Evolutionary conservation across 2,113 vertebrate genomes (phyloP).

Genomic region (Lasiurus cinereus): DNA sequence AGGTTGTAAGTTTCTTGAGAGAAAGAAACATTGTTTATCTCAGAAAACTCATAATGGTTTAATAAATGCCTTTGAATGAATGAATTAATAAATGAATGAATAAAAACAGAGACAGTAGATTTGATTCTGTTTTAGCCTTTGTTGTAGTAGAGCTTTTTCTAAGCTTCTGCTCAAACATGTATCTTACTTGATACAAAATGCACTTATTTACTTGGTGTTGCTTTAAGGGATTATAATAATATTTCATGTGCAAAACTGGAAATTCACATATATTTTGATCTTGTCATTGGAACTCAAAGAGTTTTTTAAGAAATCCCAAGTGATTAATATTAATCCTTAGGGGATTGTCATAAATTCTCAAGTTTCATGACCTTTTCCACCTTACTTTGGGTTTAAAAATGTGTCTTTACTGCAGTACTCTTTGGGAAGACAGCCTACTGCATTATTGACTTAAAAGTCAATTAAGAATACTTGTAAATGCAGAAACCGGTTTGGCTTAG

Average conservation of each 20-base stretch:
- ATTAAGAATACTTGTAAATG: background rate
- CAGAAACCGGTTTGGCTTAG: too few relatives aligned
- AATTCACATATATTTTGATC: conserved; percentile 38
- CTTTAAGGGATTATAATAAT: conserved; percentile 48
- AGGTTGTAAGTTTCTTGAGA: background rate
- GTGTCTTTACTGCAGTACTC: background rate
- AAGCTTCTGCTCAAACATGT: background rate
- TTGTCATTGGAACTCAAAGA: conserved; percentile 23
- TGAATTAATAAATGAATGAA: background rate
- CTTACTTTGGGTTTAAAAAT: conserved; percentile 43
- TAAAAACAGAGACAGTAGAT: background rate
- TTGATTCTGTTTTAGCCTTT: conserved; percentile 54
- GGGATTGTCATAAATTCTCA: conserved; percentile 47
- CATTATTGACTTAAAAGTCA: conserved; percentile 38
- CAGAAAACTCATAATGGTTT: background rate
- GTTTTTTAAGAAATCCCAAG: conserved; percentile 42
- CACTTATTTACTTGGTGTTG: background rate
- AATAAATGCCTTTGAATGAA: conserved; percentile 1
- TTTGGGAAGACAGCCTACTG: background rate
- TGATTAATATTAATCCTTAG: background rate
- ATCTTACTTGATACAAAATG: conserved; percentile 55
- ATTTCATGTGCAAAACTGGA: background rate
- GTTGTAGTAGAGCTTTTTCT: background rate
- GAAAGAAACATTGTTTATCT: background rate
- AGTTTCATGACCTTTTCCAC: conserved; percentile 34